Evolutionary conservation across 2,113 vertebrate genomes (phyloP), one percentile per base, ranked within the genome.

Genomic region (Sinosuthora webbiana): DNA sequence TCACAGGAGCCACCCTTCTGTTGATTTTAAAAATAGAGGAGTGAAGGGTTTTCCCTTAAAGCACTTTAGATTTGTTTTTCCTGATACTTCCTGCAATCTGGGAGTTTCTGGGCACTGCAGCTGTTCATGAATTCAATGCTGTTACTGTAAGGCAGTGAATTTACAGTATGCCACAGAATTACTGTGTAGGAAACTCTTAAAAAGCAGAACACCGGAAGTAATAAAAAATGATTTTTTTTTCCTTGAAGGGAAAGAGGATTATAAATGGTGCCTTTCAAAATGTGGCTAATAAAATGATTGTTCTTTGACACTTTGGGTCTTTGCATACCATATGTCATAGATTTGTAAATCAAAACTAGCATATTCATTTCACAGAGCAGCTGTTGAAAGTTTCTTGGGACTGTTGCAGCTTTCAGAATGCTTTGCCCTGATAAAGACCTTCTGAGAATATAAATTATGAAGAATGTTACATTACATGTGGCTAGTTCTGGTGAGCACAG

Each of bases 71-170:
- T 74, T 78, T 84, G 65, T 60, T 91, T 94, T 92, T 87, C 50
- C 45, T 70, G 19, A 50, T 83, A 90, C 45, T 95, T 95, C 70
- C 71, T 94, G 91, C 45, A 62, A 2, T 68, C 41, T 57, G 37
- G 49, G 80, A 80, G 73, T 86, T 94, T 82, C 74, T 84, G 41
- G 62, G 41, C 74, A 87, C 37, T 91, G 90, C 81, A 95, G 65
- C 84, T 93, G 60, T 90, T 94, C 69, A 39, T 78, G 52, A 87
- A 75, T 71, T 93, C 10, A 13, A 2, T 70, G 44, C 44, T 96
- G 83, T 93, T 94, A 95, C 88, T 87, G 78, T 94, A 93, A 95
- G 37, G 74, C 56, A 82, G 44, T 89, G 89, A 77, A 80, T 64
- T 93, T 84, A 87, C 70, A n/a, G 47, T 79, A 63, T 70, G 28